Base-by-base conservation (phyloP, 35 echinoderm and acorn worm species). In the Apostichopus japonicus region DNA sequence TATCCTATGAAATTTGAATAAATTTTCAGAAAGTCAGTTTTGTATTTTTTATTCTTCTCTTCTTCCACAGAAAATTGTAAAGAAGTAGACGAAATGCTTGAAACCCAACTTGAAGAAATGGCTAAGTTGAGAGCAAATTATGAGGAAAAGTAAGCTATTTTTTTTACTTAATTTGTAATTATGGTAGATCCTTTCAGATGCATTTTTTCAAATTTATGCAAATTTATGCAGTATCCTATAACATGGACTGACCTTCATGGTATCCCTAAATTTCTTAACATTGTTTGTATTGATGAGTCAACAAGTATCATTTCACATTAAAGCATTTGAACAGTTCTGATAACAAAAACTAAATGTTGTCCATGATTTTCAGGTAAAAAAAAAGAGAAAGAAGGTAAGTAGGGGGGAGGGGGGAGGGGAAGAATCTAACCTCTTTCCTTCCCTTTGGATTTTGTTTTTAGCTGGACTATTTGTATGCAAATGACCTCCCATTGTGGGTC, bases 61-160 rank as follows among this genome's bases (percentile, higher is more conserved):
- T n/a, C 24, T 23, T 84, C 19, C 6, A 57, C 81, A 84, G 81
- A 84, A 84, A 84, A 84, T 23, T 19, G 81, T 57, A 58, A 84
- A 57, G 81, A 55, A 23, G 56, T 84, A 10, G 81, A 84, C n/a
- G 56, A 54, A 21, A 55, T 84, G 81, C 54, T 84, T 0, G 81
- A 84, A 84, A 84, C 5, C 6, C 81, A 84, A 84, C 81, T 84
- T 15, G 81, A 84, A 57, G 81, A 84, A 57, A 58, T 84, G 54
- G 56, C 54, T 53, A 55, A 84, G 23, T 19, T 84, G 54, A 84
- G 55, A 23, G 53, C 19, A 58, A 59, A 13, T 8, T 84, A 57
- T 57, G 81, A 84, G 5, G 56, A 84, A 58, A 84, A 58, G 81
- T 84, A 10, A 84, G 81, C 2, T 44, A 44, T 57, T 22, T n/a